Conservation (phyloP, 1,140 invertebrate species). For the Euwallacea fornicatus region DNA sequence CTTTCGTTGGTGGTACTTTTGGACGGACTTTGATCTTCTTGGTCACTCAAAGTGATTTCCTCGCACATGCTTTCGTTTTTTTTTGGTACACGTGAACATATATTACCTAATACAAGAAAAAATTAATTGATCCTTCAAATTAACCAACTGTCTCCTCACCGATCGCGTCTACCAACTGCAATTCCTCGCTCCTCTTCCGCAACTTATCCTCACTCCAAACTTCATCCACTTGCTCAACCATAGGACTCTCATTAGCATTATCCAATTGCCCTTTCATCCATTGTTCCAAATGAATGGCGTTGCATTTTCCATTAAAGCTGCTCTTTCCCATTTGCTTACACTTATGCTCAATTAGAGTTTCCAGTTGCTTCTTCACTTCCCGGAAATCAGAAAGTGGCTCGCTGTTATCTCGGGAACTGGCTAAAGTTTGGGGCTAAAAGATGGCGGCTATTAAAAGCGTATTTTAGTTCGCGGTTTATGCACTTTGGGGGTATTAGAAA, state of each 20-base stretch:
- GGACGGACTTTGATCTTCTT: conserved; percentile 63
- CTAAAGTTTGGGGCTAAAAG: conserved; percentile 44
- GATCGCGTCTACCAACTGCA: conserved; percentile 60
- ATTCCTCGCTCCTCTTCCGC: conserved; percentile 65
- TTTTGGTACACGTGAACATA: conserved; percentile 19
- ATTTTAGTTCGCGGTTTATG: conserved; percentile 23
- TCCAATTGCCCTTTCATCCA: conserved; percentile 69
- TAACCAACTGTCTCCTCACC: conserved; percentile 36
- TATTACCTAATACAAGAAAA: not conserved
- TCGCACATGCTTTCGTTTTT: conserved; percentile 51
- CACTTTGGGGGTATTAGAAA: not conserved
- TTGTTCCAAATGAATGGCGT: conserved; percentile 68
- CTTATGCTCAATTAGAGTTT: conserved; percentile 62
- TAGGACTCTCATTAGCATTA: conserved; percentile 50
- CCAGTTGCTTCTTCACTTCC: conserved; percentile 55
- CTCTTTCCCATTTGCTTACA: conserved; percentile 62
- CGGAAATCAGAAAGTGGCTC: not conserved
- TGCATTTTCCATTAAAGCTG: conserved; percentile 60
- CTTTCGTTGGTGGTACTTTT: conserved; percentile 72
- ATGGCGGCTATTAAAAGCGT: conserved; percentile 32
- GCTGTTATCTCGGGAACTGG: conserved; percentile 23
- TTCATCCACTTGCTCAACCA: conserved; percentile 57
- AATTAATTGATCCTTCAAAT: not conserved
- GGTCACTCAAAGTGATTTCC: conserved; percentile 54
- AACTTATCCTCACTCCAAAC: conserved; percentile 73